Conservation (phyloP, 2,888 invertebrate species). For the Iphiclides podalirius region DNA sequence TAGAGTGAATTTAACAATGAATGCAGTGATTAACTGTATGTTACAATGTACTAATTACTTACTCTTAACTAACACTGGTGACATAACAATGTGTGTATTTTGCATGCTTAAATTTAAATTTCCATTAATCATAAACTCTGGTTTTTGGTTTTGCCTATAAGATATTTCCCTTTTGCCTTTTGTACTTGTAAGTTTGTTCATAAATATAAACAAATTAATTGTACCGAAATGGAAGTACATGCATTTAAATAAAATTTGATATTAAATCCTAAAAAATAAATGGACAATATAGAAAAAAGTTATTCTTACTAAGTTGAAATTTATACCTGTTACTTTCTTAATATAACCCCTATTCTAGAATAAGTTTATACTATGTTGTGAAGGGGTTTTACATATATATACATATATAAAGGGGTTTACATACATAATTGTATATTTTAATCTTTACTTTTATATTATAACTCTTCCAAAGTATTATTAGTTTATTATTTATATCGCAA, state of each 20-base stretch:
- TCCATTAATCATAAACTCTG: conserved; percentile 20
- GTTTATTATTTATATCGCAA: too few species aligned
- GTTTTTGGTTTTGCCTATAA: conserved; percentile 16
- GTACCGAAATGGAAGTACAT: not conserved
- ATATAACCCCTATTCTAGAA: too few species aligned
- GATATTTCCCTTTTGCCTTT: not conserved
- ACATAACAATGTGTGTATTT: conserved; percentile 23
- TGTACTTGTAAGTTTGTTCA: not conserved
- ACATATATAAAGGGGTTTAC: too few species aligned
- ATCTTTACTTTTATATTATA: too few species aligned
- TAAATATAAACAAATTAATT: not conserved
- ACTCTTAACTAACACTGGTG: conserved; percentile 13
- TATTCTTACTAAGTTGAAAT: too few species aligned
- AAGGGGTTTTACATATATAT: too few species aligned
- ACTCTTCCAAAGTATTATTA: too few species aligned
- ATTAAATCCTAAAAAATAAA: too few species aligned
- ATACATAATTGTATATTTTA: too few species aligned
- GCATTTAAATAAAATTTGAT: not conserved
- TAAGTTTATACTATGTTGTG: too few species aligned
- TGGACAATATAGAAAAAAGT: too few species aligned
- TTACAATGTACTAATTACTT: conserved; percentile 23
- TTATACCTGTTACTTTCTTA: too few species aligned
- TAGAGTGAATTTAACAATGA: conserved; percentile 24
- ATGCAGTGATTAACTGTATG: conserved; percentile 26
- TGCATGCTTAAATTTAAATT: conserved; percentile 30